Base-by-base conservation (phyloP, 2,888 invertebrate genomes). In the Aromia moschata region DNA sequence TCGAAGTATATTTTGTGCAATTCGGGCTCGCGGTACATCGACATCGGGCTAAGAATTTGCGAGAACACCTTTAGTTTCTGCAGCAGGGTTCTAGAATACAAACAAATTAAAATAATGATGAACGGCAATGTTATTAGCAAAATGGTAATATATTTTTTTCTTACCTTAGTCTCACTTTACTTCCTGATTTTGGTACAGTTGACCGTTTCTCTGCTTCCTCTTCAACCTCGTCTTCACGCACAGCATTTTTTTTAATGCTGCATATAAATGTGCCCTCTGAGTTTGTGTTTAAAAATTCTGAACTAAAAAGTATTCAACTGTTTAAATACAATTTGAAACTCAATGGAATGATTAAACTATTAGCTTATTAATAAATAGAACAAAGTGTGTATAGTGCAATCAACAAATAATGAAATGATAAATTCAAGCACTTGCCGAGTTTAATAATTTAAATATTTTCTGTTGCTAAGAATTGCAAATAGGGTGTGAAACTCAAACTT, bases 21-120 rank as follows among this genome's bases (percentile, higher is more conserved):
- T 65, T 93, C 87, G 0, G 87, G 81, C 77, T 94, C 93, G 64
- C 88, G 87, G 72, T 89, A 89, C 61, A 95, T 82, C 1, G 91
- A 89, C 76, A 87, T 89, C 0, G 96, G 95, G 74, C 93, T 93
- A 61, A 86, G 87, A 69, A 96, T 87, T 70, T 90, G 89, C 0
- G 92, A 83, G 75, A 96, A 88, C 5, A 96, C 85, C 70, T 87
- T 84, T 76, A 97, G 83, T 70, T 91, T 86, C 12, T 88, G 85
- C 40, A 93, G 79, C 17, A 87, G 75, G 38, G 82, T 81, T 63
- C 80, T 83, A 64, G 58, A 75, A 76, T 54, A 77, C 20, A 80
- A 76, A 40, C 16, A 52, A 33, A 33, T 33, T 7, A 33, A 33
- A 33, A 33, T 33, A 33, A 33, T n/a, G n/a, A 33, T 11, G 3